Evolutionary conservation across 2,888 invertebrate genomes (phyloP), one percentile per base, ranked within the genome.

Genomic region (Caenorhabditis sp.): DNA sequence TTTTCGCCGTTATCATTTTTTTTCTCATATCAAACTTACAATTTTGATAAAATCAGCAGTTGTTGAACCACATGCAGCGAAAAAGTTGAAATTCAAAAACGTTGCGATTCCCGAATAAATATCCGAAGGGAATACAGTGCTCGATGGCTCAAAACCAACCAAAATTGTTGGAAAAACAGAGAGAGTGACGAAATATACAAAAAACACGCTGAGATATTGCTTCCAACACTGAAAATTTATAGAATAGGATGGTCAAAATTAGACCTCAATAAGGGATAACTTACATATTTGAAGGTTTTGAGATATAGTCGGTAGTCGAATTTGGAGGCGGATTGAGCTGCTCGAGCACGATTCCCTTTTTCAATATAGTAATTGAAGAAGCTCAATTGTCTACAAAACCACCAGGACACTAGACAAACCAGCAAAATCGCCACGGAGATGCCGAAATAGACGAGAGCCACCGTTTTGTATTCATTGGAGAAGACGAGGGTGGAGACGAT

Each of bases 401-500:
- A 95, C 90, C 95, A 97, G 0, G 96, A 94, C 88, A 96, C 95
- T 86, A 97, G 94, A 87, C 97, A 97, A 0, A 94, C 90, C 54
- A 97, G 91, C 49, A 99, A 91, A 63, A 97, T 91, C 78, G 96
- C 92, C 85, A 97, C 92, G 27, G 97, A 97, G 0, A 94, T 93
- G 72, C 96, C 93, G 89, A 99, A 99, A 90, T 97, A 99, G 90
- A 97, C 95, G 84, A 97, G 95, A 54, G 97, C 97, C 0, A 95
- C 92, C 4, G 76, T 67, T 53, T 72, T 53, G 20, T 76, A 60
- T 53, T 78, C 66, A 27, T 54, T 49, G 3, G 63, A 53, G 54
- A 81, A 81, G 0, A 72, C 71, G 0, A 74, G 20, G 0, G 85
- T 80, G 52, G 83, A 79, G 7, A 86, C 38, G n/a, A 88, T 83